Evolutionary conservation across 2,888 invertebrate genomes (phyloP).

Genomic region (Stenodema calcarata): DNA sequence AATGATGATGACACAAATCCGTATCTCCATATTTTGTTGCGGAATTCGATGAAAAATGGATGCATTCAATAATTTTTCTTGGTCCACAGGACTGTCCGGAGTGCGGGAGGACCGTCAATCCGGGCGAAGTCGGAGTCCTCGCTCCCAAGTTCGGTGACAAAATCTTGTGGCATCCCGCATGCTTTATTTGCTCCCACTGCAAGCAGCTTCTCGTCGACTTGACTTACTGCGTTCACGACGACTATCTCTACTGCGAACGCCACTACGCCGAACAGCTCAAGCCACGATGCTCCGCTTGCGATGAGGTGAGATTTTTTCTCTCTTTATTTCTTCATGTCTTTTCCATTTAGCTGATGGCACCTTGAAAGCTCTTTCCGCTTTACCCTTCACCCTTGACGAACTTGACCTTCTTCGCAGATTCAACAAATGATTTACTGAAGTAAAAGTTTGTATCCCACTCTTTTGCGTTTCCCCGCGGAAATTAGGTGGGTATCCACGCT

Average conservation of each 20-base stretch:
- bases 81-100: constrained; percentile 75
- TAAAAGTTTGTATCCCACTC: too few relatives aligned
- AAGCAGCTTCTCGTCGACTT: constrained; percentile 93
- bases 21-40: too few relatives aligned
- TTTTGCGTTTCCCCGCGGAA: too few relatives aligned
- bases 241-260: constrained; percentile 87
- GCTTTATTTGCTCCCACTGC: constrained; percentile 89
- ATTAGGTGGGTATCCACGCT: too few relatives aligned
- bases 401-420: constrained; percentile 1
- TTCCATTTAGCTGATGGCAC: constrained; percentile 1
- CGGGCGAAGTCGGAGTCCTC: constrained; percentile 82
- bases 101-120: constrained; percentile 80
- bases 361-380: neutral
- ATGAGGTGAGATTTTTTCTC: constrained; percentile 76
- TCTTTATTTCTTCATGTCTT: neutral
- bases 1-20: too few relatives aligned
- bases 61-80: too few relatives aligned
- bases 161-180: constrained; percentile 87
- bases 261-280: constrained; percentile 97
- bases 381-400: neutral
- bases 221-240: constrained; percentile 91
- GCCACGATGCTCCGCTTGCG: constrained; percentile 95
- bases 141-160: constrained; percentile 82
- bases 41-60: too few relatives aligned
- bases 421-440: too few relatives aligned